Conservation (phyloP, 2,113 vertebrate species). For the Lepisosteus oculatus region DNA sequence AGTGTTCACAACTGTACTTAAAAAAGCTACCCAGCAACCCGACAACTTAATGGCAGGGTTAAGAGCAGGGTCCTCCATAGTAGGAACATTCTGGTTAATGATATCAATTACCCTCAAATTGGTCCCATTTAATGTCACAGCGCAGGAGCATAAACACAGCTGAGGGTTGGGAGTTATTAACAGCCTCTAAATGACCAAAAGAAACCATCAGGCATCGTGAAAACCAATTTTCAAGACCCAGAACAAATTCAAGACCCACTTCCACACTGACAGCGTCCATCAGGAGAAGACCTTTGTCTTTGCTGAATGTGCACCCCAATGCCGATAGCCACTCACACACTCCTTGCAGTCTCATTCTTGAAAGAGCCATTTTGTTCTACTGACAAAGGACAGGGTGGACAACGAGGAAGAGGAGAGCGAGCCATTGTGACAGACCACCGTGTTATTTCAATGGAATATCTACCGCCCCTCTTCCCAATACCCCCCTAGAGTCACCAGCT, state of each 20-base stretch:
- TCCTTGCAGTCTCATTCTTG: too few relatives aligned
- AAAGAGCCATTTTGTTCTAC: too few relatives aligned
- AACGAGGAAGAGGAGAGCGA: too few relatives aligned
- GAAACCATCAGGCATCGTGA: not conserved
- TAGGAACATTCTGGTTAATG: conserved; percentile 10
- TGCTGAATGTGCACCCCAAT: too few relatives aligned
- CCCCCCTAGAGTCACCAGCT: too few relatives aligned
- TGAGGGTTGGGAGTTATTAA: not conserved
- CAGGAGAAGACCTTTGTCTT: too few relatives aligned
- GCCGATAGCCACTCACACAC: too few relatives aligned
- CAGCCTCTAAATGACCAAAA: not conserved
- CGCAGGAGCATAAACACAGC: conserved; percentile 1
- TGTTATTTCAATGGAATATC: too few relatives aligned
- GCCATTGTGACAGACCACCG: too few relatives aligned
- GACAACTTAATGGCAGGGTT: conserved; percentile 2
- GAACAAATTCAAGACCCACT: not conserved
- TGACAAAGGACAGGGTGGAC: too few relatives aligned
- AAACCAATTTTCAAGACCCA: too few relatives aligned
- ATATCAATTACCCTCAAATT: conserved; percentile 7
- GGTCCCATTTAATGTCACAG: conserved; percentile 7
- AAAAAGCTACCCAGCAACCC: not conserved
- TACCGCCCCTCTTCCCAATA: too few relatives aligned
- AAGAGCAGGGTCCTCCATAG: not conserved
- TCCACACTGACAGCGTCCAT: not conserved
- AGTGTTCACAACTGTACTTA: not conserved